Conservation (phyloP, 1,140 invertebrate genomes). For the Listronotus oregonensis region DNA sequence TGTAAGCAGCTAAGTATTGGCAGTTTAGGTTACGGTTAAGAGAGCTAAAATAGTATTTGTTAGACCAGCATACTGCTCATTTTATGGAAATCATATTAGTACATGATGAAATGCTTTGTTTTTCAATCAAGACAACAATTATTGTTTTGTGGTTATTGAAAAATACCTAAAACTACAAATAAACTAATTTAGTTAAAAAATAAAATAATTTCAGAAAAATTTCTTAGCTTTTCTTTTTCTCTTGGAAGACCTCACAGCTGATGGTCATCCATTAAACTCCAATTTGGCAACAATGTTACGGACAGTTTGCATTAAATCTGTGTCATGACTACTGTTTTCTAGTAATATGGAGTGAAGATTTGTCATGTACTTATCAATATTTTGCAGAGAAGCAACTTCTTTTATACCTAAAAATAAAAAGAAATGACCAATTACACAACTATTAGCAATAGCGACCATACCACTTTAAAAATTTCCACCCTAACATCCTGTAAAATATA, state of each 20-base stretch:
- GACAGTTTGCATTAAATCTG: constrained; percentile 51
- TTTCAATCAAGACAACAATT: too few relatives aligned
- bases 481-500: too few relatives aligned
- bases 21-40: too few relatives aligned
- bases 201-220: constrained; percentile 12
- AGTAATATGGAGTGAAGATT: constrained; percentile 70
- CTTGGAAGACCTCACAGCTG: constrained; percentile 39
- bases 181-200: not conserved
- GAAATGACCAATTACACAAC: too few relatives aligned
- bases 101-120: too few relatives aligned
- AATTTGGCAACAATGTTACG: constrained; percentile 52
- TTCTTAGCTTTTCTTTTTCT: constrained; percentile 44
- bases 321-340: constrained; percentile 52
- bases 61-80: too few relatives aligned
- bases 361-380: constrained; percentile 84
- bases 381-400: constrained; percentile 74
- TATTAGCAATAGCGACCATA: too few relatives aligned
- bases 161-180: not conserved
- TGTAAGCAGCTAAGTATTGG: too few relatives aligned
- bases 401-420: constrained; percentile 47
- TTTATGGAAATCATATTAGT: too few relatives aligned
- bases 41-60: too few relatives aligned
- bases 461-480: too few relatives aligned
- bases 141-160: too few relatives aligned
- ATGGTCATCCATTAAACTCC: constrained; percentile 56